Evolutionary conservation across 2,113 vertebrate genomes (phyloP), one percentile per base, ranked within the genome.

Genomic region (Lophius piscatorius): DNA sequence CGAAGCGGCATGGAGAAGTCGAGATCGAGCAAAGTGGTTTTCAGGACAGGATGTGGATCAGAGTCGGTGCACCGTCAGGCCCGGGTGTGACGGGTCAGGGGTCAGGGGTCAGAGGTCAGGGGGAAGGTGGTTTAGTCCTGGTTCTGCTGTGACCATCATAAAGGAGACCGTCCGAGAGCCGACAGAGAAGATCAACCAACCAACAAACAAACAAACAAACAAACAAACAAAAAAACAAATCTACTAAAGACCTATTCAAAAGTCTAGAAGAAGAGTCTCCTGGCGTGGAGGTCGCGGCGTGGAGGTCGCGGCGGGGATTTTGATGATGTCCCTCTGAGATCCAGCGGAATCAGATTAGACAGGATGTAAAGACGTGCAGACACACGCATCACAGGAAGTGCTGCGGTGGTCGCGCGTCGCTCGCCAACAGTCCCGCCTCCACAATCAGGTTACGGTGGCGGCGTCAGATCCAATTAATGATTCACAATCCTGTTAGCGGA

Each of bases 31-130:
- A 94, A 69, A 92, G 88, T 82, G 82, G 70, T 88, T 92, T 93
- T 95, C 87, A 83, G 97, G 96, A 96, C 90, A 81, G 86, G 88
- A 94, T 94, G 94, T 87, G 94, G 95, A 97, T 93, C 49, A 84
- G 47, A 67, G 74, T 54, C 29, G 16, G 21, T n/a, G n/a, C n/a
- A 28, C 70, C 63, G 69, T 76, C 36, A 56, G 48, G 67, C 74
- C 52, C 29, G 17, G 14, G 16, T 45, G 29, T 31, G 45, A 40
- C 22, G 7, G 9, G 9, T 26, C 29, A 9, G 21, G 26, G 69
- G 46, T 59, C 48, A 46, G 20, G 11, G n/a, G n/a, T n/a, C n/a
- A n/a, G n/a, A n/a, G n/a, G n/a, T n/a, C n/a, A n/a, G n/a, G n/a
- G n/a, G n/a, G n/a, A n/a, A n/a, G n/a, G 29, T 35, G 24, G 28